phyloP scores from a whole-genome alignment of 2,797 vertebrate species.

The Alca torda region DNA sequence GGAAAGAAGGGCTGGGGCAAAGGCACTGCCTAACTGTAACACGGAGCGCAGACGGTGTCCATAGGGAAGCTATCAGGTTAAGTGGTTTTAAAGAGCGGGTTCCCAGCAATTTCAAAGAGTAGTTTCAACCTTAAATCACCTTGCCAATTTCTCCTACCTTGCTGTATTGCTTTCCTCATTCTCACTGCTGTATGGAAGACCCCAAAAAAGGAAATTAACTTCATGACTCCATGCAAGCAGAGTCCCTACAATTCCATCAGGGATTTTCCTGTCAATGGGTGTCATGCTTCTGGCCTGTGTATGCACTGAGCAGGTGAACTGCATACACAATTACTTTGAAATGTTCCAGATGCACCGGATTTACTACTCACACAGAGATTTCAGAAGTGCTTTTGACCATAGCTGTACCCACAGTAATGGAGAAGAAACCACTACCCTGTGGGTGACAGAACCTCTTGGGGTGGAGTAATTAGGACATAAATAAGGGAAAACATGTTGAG shows the following conservation, averaged over 20 bases:
- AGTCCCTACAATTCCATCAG: background rate
- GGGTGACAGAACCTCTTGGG: background rate
- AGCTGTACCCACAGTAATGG: background rate
- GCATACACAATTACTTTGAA: background rate
- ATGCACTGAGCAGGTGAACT: slow-evolving; percentile 1
- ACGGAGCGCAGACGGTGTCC: background rate
- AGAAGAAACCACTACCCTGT: background rate
- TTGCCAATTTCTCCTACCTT: background rate
- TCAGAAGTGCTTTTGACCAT: background rate
- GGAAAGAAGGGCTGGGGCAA: background rate
- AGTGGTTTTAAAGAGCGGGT: background rate
- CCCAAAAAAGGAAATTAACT: background rate
- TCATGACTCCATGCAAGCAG: background rate
- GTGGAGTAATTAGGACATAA: background rate
- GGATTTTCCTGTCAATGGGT: background rate
- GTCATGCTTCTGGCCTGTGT: background rate
- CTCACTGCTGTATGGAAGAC: background rate
- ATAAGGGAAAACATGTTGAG: background rate
- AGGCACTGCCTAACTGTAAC: background rate
- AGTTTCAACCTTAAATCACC: background rate
- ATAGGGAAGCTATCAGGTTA: background rate
- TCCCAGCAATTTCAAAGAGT: background rate
- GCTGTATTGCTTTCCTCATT: background rate
- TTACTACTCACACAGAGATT: background rate
- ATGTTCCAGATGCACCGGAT: slow-evolving; percentile 26